Percentiles rank a stretch among this genome's conserved stretches.
Evolutionary conservation across 2,113 vertebrate species (phyloP).

Genomic region (Mungos mungo): DNA sequence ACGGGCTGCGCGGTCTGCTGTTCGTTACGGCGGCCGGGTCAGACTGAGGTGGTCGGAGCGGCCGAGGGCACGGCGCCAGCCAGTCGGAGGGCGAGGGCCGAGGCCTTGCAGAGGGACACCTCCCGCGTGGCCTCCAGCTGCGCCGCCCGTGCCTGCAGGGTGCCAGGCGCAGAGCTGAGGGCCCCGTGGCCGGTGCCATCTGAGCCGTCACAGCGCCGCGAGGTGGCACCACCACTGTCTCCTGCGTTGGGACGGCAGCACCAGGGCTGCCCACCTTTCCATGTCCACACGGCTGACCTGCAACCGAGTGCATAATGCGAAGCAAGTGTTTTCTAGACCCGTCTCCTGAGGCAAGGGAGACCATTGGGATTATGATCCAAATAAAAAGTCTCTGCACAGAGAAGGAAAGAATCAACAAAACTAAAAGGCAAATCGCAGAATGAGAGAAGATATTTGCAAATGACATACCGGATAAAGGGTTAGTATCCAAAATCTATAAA

Average conservation of each 20-base stretch:
- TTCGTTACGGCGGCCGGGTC: neutral
- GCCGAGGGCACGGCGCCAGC: rapidly evolving
- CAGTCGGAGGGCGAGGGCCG: neutral
- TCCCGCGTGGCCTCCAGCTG: neutral
- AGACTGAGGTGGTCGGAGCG: too few species aligned
- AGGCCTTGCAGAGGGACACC: rapidly evolving
- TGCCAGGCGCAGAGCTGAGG: neutral
- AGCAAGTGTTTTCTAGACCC: neutral
- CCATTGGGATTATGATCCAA: neutral
- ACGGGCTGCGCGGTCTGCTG: too few species aligned
- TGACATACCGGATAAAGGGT: neutral
- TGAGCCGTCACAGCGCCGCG: too few species aligned
- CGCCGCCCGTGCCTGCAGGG: rapidly evolving
- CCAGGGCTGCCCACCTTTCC: too few species aligned
- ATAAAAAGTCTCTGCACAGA: neutral
- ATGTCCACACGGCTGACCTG: rapidly evolving
- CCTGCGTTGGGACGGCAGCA: too few species aligned
- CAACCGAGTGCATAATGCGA: neutral
- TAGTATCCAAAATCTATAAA: neutral
- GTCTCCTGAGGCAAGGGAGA: neutral
- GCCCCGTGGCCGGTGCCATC: too few species aligned
- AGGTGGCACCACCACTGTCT: too few species aligned
- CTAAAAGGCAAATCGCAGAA: neutral
- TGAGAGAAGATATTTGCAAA: neutral
- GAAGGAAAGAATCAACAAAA: neutral